phyloP scores from a whole-genome alignment of 2,113 vertebrate genomes.

The Nyctereutes procyonoides region DNA sequence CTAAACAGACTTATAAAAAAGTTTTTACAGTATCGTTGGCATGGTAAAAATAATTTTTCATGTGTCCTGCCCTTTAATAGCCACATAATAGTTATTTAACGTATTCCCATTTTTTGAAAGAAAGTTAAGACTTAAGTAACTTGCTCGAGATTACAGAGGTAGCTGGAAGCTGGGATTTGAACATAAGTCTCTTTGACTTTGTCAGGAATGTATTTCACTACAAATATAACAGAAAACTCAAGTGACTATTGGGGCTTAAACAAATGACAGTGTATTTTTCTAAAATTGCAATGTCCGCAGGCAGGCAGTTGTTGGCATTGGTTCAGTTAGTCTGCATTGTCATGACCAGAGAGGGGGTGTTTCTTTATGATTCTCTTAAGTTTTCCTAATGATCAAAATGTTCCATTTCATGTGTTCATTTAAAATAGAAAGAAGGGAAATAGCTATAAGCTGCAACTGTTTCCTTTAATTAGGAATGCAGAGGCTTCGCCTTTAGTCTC shows the following conservation, averaged over 20 bases:
- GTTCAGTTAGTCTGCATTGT: not conserved
- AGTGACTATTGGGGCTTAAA: not conserved
- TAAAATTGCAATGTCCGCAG: not conserved
- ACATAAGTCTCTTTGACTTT: not conserved
- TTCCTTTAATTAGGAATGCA: not conserved
- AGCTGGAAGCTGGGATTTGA: not conserved
- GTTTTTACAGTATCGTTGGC: not conserved
- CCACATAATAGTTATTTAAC: not conserved
- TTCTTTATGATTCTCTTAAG: constrained; percentile 16
- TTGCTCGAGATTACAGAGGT: not conserved
- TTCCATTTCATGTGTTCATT: not conserved
- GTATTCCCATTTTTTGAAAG: constrained; percentile 16
- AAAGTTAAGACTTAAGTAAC: not conserved
- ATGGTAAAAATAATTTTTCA: not conserved
- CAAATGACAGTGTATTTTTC: not conserved
- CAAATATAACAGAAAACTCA: constrained; percentile 14
- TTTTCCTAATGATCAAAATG: constrained; percentile 8
- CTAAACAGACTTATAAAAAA: not conserved
- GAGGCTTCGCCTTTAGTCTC: not conserved
- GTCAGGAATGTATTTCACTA: constrained; percentile 22
- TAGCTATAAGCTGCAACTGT: not conserved
- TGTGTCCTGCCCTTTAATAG: not conserved
- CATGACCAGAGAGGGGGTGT: not conserved
- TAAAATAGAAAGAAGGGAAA: not conserved
- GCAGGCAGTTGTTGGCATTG: not conserved